A percentile compares a stretch with the other conserved stretches of the same genome.
Evolutionary conservation across 2,113 vertebrate genomes (phyloP).

Genomic region (Neogale vison): DNA sequence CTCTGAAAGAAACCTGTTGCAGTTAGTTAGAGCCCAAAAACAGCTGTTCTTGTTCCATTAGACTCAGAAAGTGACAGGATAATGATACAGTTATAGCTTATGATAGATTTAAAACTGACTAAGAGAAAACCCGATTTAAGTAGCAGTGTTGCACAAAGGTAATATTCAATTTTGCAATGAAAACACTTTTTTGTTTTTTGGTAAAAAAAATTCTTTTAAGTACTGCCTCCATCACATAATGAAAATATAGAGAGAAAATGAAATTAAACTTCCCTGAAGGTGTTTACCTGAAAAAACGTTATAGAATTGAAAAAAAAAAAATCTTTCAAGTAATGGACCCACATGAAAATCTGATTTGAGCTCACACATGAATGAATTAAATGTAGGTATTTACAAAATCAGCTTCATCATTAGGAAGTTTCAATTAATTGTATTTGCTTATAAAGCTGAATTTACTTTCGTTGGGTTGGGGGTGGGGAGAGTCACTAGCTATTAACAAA

Average conservation of each 20-base stretch:
- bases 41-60: conserved; percentile 78
- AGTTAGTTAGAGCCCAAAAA: conserved; percentile 71
- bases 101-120: conserved; percentile 44
- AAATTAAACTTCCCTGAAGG: background rate
- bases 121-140: conserved; percentile 50
- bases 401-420: background rate
- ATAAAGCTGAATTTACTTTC: background rate
- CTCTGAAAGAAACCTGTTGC: conserved; percentile 69
- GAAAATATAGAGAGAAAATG: background rate
- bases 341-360: background rate
- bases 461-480: background rate
- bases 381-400: background rate
- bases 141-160: conserved; percentile 16
- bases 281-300: background rate
- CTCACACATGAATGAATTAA: background rate
- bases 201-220: conserved; percentile 33
- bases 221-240: background rate
- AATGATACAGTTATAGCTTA: conserved; percentile 65
- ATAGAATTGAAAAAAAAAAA: background rate
- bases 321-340: background rate
- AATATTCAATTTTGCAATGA: conserved; percentile 32
- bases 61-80: conserved; percentile 75
- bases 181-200: background rate
- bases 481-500: background rate
- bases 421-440: background rate